phyloP scores from a whole-genome alignment of 2,113 vertebrate species.

The Tachycineta bicolor region DNA sequence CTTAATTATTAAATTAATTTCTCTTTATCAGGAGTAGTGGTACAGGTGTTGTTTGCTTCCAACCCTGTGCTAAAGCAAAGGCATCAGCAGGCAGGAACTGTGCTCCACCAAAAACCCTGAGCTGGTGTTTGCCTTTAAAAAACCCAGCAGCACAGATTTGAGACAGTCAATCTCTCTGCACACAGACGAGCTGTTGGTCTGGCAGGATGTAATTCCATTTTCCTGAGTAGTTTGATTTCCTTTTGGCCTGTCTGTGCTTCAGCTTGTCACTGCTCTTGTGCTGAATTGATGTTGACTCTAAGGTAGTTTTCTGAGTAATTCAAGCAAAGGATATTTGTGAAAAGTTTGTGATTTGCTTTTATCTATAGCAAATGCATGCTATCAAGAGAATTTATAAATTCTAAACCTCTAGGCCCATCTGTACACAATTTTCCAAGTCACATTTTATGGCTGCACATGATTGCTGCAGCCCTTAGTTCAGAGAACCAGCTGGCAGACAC shows the following conservation, averaged over 20 bases:
- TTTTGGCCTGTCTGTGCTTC: neutral
- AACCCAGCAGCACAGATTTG: neutral
- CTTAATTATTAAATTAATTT: neutral
- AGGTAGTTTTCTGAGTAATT: neutral
- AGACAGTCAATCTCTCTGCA: neutral
- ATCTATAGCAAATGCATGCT: neutral
- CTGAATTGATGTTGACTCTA: neutral
- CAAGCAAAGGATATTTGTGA: neutral
- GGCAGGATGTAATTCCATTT: conserved; percentile 5
- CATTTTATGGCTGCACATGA: neutral
- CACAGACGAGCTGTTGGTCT: neutral
- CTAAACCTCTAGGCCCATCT: neutral
- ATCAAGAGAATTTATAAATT: neutral
- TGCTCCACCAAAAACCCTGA: neutral
- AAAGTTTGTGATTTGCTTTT: neutral
- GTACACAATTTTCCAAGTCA: neutral
- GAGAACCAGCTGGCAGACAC: neutral
- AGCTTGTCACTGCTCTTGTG: neutral
- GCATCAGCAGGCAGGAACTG: neutral
- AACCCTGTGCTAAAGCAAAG: neutral
- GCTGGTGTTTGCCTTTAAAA: neutral
- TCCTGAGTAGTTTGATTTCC: neutral
- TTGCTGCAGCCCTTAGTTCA: neutral
- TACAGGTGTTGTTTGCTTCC: neutral
- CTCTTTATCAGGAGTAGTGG: neutral